Evolutionary conservation across 2,888 invertebrate species (phyloP).

Genomic region (Acanthosepion pharaonis): DNA sequence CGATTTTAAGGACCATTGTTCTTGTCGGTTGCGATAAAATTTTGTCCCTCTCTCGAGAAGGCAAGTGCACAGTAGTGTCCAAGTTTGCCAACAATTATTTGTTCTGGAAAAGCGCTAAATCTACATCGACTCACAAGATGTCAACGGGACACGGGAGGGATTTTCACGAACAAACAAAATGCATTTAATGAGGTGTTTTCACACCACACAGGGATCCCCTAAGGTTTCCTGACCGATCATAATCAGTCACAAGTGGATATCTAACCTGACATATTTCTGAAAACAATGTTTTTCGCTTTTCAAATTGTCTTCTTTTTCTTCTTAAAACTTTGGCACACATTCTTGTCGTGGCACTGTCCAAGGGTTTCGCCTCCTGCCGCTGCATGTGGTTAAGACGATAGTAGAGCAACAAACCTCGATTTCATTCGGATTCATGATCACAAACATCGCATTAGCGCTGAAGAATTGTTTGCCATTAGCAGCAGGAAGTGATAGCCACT

Average conservation of each 20-base stretch:
- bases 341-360: neutral
- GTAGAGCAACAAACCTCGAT: neutral
- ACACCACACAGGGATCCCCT: neutral
- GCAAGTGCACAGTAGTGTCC: neutral
- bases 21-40: too few species aligned
- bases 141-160: neutral
- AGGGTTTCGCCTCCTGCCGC: neutral
- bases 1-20: too few species aligned
- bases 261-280: neutral
- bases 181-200: constrained; percentile 33
- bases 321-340: neutral
- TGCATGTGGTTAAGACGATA: neutral
- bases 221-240: neutral
- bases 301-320: too few species aligned
- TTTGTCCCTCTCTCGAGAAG: too few species aligned
- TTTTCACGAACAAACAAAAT: neutral
- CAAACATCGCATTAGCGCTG: neutral
- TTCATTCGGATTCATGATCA: neutral
- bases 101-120: neutral
- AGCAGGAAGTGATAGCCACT: neutral
- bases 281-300: neutral
- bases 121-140: neutral
- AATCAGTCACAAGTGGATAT: neutral
- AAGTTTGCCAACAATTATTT: neutral
- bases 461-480: neutral